These are phyloP conservation scores for Graptemys geographica DNA, from an alignment of 2,797 vertebrate genomes.

Conservation along the genomic window DNA sequence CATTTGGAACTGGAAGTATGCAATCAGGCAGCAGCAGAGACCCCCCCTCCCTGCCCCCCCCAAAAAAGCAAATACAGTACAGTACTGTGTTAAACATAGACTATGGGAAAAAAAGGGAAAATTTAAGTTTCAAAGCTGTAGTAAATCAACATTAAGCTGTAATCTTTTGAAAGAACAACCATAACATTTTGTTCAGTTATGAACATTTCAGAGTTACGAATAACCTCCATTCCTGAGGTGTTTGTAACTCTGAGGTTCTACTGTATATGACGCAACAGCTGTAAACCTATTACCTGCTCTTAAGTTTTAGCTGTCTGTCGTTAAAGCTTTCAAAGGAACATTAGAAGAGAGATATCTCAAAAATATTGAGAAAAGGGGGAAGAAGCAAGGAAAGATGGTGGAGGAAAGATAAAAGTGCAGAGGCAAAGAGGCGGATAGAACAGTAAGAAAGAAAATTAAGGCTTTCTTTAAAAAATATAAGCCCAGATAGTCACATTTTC, in stretches of 20 bases:
- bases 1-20: no score
- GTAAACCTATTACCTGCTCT: not conserved
- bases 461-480: not conserved
- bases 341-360: not conserved
- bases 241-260: not conserved
- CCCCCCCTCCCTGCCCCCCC: no score
- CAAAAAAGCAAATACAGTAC: no score
- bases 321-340: not conserved
- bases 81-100: no score
- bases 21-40: no score
- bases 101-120: no score
- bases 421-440: not conserved
- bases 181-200: no score
- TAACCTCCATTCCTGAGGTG: not conserved
- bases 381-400: no score
- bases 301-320: not conserved
- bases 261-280: not conserved
- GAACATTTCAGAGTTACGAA: no score
- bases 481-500: not conserved
- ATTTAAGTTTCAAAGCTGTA: no score
- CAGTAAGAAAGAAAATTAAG: not conserved
- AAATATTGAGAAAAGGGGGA: not conserved
- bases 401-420: not conserved
- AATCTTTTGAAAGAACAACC: no score
- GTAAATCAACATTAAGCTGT: no score